phyloP scores from a whole-genome alignment of 2,797 vertebrate genomes.

The Falco cherrug region DNA sequence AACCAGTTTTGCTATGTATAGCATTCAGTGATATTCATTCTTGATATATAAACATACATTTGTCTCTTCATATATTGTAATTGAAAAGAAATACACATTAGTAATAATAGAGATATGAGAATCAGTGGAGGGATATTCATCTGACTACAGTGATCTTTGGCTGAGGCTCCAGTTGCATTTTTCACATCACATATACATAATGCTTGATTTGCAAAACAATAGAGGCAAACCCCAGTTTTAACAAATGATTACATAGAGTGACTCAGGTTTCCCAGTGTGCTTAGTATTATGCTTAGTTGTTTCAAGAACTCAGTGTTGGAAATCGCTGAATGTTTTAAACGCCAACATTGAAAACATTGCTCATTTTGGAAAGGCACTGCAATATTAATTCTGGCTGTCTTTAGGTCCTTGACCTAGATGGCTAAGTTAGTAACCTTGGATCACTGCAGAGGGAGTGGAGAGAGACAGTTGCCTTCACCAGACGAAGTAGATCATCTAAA shows the following conservation, averaged over 20 bases:
- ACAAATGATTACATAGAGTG: background rate
- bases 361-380: background rate
- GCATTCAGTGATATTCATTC: background rate
- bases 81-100: background rate
- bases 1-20: background rate
- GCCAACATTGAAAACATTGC: background rate
- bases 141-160: background rate
- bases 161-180: background rate
- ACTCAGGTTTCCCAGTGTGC: background rate
- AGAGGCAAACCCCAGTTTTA: background rate
- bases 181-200: background rate
- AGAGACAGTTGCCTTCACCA: background rate
- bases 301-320: background rate
- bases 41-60: background rate
- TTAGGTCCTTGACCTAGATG: background rate
- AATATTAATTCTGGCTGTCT: background rate
- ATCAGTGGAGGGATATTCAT: background rate
- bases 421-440: background rate
- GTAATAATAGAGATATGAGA: background rate
- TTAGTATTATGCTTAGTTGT: background rate
- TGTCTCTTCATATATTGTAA: background rate
- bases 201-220: background rate
- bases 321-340: background rate
- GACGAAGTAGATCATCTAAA: background rate
- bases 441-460: background rate